Evolutionary conservation across 37 sponge, comb jelly and placozoan genomes (phyloP).

Genomic region (Spongilla lacustris): DNA sequence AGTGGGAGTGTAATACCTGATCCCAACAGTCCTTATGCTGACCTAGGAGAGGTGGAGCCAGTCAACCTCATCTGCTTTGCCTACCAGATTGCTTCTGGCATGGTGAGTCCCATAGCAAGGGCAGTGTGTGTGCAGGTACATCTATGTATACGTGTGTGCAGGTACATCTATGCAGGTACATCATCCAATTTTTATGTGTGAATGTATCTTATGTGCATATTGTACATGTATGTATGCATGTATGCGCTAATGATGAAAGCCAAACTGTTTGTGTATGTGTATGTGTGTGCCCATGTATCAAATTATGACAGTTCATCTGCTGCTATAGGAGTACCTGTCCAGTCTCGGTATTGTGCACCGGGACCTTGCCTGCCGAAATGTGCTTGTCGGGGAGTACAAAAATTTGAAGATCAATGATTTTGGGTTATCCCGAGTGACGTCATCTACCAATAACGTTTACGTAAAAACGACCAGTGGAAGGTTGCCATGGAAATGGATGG

Average conservation of each 20-base stretch:
- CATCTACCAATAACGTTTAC: constrained; percentile 62
- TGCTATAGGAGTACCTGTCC: constrained; percentile 67
- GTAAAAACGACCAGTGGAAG: constrained; percentile 77
- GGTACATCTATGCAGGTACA: background rate
- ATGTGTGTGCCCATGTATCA: background rate
- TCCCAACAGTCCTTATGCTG: constrained; percentile 23
- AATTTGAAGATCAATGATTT: constrained; percentile 80
- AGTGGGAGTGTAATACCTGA: constrained; percentile 3
- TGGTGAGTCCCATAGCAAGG: constrained; percentile 51
- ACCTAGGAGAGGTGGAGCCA: constrained; percentile 53
- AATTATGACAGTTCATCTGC: background rate
- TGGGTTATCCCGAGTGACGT: constrained; percentile 67
- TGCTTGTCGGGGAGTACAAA: constrained; percentile 70
- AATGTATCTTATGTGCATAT: background rate
- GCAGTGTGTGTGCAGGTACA: background rate
- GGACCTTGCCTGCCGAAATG: constrained; percentile 80
- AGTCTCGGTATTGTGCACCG: constrained; percentile 75
- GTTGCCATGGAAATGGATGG: constrained; percentile 82
- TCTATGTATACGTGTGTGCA: background rate
- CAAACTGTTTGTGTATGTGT: background rate
- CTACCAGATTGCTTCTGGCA: constrained; percentile 87
- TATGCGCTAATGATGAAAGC: too few relatives aligned
- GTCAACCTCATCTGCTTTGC: constrained; percentile 70
- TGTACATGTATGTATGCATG: background rate
- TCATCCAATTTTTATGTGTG: background rate